Evolutionary conservation across 2,797 vertebrate genomes (phyloP), one percentile per base, ranked within the genome.

Genomic region (Eulemur albifrons): DNA sequence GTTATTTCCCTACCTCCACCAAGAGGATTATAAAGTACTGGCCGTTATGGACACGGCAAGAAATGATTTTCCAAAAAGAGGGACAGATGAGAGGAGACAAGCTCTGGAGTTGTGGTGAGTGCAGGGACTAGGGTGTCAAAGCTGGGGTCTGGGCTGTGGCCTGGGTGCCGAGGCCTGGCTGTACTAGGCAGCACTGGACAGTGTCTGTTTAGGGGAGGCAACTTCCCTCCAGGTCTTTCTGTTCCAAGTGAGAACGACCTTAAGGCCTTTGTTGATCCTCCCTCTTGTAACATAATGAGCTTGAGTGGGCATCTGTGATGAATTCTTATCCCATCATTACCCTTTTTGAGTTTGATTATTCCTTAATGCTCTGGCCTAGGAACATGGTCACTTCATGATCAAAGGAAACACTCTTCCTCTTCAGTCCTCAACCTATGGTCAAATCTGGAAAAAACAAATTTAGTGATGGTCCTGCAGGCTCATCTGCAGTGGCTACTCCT

Each of bases 1-100:
- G 79, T 95, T 96, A 92, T 88, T 96, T 97, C 69, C 61, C 48
- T 80, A 38, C 48, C 32, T 92, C 38, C 48, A 79, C 32, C 54
- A 81, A 87, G 45, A 96, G 82, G 75, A 95, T 95, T 97, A 98
- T 97, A 96, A 97, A 95, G 54, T 69, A 20, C 50, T 90, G 32
- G 30, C 48, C 50, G 72, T 95, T 69, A 50, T 0, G 54, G 80
- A 83, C 27, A 61, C 30, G 52, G 67, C 61, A 91, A 96, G 80
- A 96, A 73, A 97, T 97, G 86, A 50, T 89, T 91, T 88, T 96
- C 54, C 52, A 79, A 84, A 79, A 63, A 85, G 85, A 89, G 14
- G 27, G 54, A 63, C 76, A 77, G 52, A 61, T 86, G 88, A 95
- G 73, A 97, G 52, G 95, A 93, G 59, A 63, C 7, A 72, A 40